Percentiles rank a stretch among this genome's conserved stretches.
These are phyloP conservation scores for Oenanthe oenanthe DNA, from an alignment of 2,113 vertebrate genomes.

Conservation along the genomic window DNA sequence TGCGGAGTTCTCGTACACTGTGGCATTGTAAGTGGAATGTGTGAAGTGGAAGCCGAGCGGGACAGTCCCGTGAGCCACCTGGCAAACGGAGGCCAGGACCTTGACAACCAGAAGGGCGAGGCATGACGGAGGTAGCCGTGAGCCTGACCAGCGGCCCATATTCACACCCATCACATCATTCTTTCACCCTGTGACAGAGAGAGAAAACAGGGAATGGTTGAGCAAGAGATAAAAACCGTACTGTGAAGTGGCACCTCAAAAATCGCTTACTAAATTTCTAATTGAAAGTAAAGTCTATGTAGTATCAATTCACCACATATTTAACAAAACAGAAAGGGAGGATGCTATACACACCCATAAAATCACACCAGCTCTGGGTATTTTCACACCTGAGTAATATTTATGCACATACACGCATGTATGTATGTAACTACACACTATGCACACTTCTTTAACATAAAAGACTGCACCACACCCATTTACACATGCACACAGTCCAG, in stretches of 20 bases:
- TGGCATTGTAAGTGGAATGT: constrained; percentile 88
- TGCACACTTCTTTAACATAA: not conserved
- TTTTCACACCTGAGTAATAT: not conserved
- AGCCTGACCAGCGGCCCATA: constrained; percentile 88
- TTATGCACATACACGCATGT: accelerated
- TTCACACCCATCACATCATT: constrained; percentile 91
- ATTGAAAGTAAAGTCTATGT: not conserved
- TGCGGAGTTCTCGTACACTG: constrained; percentile 94
- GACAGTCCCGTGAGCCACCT: constrained; percentile 73
- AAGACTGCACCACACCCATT: not conserved
- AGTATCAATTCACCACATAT: not conserved
- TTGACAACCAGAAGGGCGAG: constrained; percentile 82
- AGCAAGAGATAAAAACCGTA: not conserved
- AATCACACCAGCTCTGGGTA: not conserved
- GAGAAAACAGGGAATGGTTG: constrained; percentile 33
- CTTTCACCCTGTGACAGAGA: constrained; percentile 79
- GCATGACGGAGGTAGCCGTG: constrained; percentile 75
- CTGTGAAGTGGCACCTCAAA: not conserved
- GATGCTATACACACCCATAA: not conserved
- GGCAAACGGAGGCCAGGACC: constrained; percentile 75
- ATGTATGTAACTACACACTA: not conserved
- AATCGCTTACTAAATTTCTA: not conserved
- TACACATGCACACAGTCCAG: not conserved
- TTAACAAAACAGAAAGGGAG: not conserved
- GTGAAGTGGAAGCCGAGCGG: constrained; percentile 87